Percentiles rank a stretch among this genome's conserved stretches.
phyloP scores from a whole-genome alignment of 2,888 invertebrate genomes.

The Lysandra coridon region DNA sequence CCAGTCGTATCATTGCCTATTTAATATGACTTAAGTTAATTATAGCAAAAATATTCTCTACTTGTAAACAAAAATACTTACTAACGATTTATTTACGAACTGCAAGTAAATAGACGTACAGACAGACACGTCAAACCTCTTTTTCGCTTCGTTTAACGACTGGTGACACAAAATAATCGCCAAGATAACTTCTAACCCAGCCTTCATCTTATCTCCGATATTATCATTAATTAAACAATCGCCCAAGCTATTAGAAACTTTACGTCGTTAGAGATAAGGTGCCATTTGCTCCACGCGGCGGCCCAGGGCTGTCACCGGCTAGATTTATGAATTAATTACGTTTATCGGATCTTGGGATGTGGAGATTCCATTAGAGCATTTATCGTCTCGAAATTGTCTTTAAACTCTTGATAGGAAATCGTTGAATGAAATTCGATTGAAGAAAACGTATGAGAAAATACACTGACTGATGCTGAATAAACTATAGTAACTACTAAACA shows the following conservation, averaged over 20 bases:
- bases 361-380: background rate
- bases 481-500: no score
- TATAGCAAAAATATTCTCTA: no score
- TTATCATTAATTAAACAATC: slow-evolving; percentile 9
- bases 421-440: background rate
- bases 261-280: slow-evolving; percentile 11
- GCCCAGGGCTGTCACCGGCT: slow-evolving; percentile 3
- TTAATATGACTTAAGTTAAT: no score
- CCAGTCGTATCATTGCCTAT: no score
- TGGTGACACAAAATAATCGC: background rate
- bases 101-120: background rate
- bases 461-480: background rate
- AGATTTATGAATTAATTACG: background rate
- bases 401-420: background rate
- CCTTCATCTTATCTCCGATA: background rate
- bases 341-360: background rate
- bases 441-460: background rate
- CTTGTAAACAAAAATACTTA: no score
- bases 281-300: slow-evolving; percentile 9
- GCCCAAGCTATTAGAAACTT: slow-evolving; percentile 8
- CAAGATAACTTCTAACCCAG: slow-evolving; percentile 4
- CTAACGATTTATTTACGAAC: no score
- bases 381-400: background rate
- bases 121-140: background rate
- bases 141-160: background rate